Evolutionary conservation across 2,113 vertebrate genomes (phyloP).

Genomic region (Polypterus bichir): DNA sequence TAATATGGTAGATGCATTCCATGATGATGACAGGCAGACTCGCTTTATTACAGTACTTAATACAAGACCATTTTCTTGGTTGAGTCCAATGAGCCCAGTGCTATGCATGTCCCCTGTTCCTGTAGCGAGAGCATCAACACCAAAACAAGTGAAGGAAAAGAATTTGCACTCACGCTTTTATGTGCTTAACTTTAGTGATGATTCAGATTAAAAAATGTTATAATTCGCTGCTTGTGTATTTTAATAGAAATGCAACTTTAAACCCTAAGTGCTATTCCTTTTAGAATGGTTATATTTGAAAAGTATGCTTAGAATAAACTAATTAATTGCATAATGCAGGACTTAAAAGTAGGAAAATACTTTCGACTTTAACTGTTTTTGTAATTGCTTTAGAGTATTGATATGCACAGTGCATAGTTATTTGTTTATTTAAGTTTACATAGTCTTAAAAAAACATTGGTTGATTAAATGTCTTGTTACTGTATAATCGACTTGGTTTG

Average conservation of each 20-base stretch:
- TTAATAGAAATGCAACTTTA: not conserved
- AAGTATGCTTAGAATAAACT: not conserved
- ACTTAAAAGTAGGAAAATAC: not conserved
- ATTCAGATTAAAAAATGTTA: conserved; percentile 29
- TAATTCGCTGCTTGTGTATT: not conserved
- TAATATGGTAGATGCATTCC: conserved; percentile 18
- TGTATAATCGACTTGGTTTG: too few relatives aligned
- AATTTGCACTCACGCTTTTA: conserved; percentile 13
- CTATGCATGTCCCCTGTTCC: not conserved
- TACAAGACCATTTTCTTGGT: conserved; percentile 28
- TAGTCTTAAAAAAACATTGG: too few relatives aligned
- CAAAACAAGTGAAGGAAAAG: conserved; percentile 2
- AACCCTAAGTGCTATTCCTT: not conserved
- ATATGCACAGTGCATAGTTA: too few relatives aligned
- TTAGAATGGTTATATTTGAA: not conserved
- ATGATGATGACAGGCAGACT: conserved; percentile 17
- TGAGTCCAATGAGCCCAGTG: conserved; percentile 23
- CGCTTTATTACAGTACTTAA: conserved; percentile 14
- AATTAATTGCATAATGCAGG: not conserved
- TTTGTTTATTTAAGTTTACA: too few relatives aligned
- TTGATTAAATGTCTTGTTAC: too few relatives aligned
- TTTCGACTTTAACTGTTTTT: not conserved
- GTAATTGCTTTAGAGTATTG: not conserved
- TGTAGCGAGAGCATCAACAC: not conserved
- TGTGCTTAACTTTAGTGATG: conserved; percentile 47